These are phyloP conservation scores for Rhabdophis nuchalis DNA, from an alignment of 2,797 vertebrate species.

Conservation along the genomic window DNA sequence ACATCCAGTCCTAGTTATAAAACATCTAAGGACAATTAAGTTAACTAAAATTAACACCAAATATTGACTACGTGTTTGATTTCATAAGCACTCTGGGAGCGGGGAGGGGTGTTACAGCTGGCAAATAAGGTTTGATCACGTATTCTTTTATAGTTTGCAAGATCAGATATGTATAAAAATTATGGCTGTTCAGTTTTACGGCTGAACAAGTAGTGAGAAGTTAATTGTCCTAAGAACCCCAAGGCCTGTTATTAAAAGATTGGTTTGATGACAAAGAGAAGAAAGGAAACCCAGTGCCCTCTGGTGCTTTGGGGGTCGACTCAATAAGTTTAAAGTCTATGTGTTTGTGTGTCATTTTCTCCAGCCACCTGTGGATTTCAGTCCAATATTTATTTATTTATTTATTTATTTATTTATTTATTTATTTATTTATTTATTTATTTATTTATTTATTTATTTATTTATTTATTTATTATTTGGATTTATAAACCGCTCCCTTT, in stretches of 20 bases:
- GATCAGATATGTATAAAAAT: background rate
- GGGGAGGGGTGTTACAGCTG: background rate
- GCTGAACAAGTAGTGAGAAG: background rate
- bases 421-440: no score
- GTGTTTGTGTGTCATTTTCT: no score
- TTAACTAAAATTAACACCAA: background rate
- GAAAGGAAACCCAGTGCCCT: background rate
- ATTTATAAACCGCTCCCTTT: no score
- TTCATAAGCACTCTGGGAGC: background rate
- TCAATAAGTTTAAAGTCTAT: no score
- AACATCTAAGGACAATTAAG: background rate
- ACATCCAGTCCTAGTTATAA: background rate
- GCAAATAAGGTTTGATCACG: background rate
- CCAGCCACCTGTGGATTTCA: no score
- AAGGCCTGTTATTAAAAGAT: background rate
- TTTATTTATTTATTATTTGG: no score
- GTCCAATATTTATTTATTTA: no score
- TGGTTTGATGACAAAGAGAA: background rate
- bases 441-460: no score
- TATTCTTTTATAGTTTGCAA: background rate
- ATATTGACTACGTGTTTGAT: background rate
- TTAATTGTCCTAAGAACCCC: background rate
- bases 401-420: no score
- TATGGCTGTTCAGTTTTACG: background rate
- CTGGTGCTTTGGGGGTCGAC: no score